phyloP scores from a whole-genome alignment of 2,888 invertebrate species.

The Aquatica leii region DNA sequence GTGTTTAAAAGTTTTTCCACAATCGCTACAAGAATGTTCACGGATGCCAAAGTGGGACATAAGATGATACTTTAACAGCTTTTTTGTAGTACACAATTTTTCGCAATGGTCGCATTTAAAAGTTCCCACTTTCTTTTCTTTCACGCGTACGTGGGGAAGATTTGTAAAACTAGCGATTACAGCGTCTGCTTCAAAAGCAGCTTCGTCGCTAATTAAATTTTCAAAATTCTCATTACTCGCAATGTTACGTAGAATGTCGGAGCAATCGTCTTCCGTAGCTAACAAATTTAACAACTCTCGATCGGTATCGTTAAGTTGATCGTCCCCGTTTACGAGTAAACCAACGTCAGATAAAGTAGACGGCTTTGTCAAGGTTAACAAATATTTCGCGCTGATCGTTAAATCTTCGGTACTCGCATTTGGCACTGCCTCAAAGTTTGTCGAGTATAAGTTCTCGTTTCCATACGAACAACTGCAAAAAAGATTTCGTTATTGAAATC shows the following conservation, averaged over 20 bases:
- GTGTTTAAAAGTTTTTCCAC: conserved; percentile 54
- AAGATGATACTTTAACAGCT: conserved; percentile 54
- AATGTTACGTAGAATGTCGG: conserved; percentile 56
- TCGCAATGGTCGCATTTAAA: conserved; percentile 54
- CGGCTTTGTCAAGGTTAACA: conserved; percentile 48
- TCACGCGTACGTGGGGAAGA: background rate
- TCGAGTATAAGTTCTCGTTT: conserved; percentile 45
- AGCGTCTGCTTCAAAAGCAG: conserved; percentile 38
- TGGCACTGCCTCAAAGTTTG: conserved; percentile 15
- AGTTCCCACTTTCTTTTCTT: conserved; percentile 22
- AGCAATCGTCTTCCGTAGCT: conserved; percentile 56
- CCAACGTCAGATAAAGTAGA: conserved; percentile 41
- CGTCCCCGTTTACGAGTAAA: conserved; percentile 50
- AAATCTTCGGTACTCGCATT: conserved; percentile 1
- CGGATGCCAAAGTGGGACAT: conserved; percentile 52
- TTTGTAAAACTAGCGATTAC: background rate
- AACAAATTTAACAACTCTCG: conserved; percentile 55
- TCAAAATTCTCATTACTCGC: conserved; percentile 56
- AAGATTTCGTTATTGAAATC: conserved; percentile 13
- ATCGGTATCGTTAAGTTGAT: conserved; percentile 55
- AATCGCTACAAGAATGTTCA: conserved; percentile 53
- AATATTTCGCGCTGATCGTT: conserved; percentile 35
- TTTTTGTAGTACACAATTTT: conserved; percentile 52
- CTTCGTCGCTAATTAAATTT: conserved; percentile 49
- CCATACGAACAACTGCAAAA: conserved; percentile 49